Evolutionary conservation across 2,797 vertebrate species (phyloP).

Genomic region (Falco novaeseelandiae): DNA sequence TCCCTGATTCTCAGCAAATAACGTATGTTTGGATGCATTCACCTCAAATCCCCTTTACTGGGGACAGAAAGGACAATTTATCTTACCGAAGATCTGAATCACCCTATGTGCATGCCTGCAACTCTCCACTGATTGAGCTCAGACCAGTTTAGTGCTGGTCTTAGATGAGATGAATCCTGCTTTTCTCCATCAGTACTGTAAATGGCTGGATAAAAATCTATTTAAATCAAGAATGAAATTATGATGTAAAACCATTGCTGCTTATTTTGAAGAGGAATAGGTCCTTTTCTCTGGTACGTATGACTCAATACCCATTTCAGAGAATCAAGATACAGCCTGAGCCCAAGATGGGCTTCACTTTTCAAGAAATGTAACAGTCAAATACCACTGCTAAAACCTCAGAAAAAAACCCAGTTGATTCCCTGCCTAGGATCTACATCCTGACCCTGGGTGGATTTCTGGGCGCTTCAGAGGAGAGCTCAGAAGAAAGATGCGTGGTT

Average conservation of each 20-base stretch:
- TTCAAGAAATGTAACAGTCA: background rate
- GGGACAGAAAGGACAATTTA: background rate
- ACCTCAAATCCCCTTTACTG: background rate
- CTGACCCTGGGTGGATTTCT: background rate
- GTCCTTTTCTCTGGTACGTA: background rate
- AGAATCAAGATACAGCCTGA: background rate
- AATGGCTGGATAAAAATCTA: background rate
- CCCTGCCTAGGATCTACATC: background rate
- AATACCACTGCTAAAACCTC: background rate
- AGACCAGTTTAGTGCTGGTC: background rate
- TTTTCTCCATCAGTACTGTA: background rate
- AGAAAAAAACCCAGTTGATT: rapidly evolving
- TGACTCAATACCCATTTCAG: background rate
- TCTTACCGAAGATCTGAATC: background rate
- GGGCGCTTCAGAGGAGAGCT: background rate
- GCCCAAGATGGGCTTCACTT: background rate
- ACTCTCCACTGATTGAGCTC: background rate
- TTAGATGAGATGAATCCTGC: background rate
- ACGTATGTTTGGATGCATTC: background rate
- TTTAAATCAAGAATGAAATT: background rate
- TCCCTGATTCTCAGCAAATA: background rate
- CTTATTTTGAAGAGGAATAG: background rate
- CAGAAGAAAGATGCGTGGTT: background rate
- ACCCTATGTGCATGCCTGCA: background rate
- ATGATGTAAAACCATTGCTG: background rate